Percentiles rank a stretch among this genome's conserved stretches.
Evolutionary conservation across 2,888 invertebrate species (phyloP).

Genomic region (Tipula helvola): DNA sequence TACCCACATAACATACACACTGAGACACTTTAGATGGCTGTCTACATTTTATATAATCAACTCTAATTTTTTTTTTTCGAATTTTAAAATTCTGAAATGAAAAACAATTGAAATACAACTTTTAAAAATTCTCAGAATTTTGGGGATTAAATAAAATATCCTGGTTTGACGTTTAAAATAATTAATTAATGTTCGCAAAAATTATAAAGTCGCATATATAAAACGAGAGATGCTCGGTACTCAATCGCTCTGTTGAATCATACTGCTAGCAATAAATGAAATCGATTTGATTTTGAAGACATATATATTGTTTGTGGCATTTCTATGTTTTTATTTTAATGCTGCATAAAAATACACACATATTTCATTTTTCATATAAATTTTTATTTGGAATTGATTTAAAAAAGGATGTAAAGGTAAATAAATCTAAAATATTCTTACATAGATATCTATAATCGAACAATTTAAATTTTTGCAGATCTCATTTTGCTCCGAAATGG

Average conservation of each 20-base stretch:
- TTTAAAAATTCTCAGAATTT: too few relatives aligned
- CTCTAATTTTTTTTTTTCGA: too few relatives aligned
- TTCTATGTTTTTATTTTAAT: background rate
- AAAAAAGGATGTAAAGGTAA: background rate
- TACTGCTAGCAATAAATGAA: background rate
- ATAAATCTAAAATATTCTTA: background rate
- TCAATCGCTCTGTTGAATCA: background rate
- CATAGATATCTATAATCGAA: background rate
- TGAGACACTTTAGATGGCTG: too few relatives aligned
- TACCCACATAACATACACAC: too few relatives aligned
- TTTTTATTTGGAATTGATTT: background rate
- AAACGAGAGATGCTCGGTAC: background rate
- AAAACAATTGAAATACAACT: too few relatives aligned
- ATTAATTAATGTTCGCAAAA: too few relatives aligned
- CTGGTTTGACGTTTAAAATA: too few relatives aligned
- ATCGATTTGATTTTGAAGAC: background rate
- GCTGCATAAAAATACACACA: background rate
- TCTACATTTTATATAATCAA: too few relatives aligned
- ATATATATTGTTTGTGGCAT: background rate
- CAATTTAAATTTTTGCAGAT: constrained; percentile 38
- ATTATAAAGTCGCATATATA: background rate
- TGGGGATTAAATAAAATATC: too few relatives aligned
- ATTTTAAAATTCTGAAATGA: too few relatives aligned
- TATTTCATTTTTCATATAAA: background rate
- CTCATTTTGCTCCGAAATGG: constrained; percentile 61